phyloP scores from a whole-genome alignment of 2,797 vertebrate genomes.

The Chlorospingus flavigularis region DNA sequence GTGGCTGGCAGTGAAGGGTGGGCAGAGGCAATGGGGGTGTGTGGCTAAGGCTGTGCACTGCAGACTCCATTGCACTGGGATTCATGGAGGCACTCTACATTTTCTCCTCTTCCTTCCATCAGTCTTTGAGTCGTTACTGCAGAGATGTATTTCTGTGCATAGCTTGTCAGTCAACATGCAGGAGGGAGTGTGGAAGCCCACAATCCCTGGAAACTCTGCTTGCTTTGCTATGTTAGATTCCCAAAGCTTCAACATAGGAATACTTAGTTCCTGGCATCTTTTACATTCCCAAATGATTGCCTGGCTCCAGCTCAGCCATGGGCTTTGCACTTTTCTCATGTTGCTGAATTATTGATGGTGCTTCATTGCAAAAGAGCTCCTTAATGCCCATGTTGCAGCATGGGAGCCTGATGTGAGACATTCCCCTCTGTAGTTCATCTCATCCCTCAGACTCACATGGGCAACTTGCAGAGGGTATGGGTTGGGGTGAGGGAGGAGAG shows the following conservation, averaged over 20 bases:
- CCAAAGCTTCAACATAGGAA: not conserved
- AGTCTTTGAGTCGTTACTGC: not conserved
- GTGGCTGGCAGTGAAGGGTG: not conserved
- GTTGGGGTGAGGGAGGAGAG: not conserved
- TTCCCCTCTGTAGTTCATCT: not conserved
- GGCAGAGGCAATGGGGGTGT: not conserved
- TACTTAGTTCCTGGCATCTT: not conserved
- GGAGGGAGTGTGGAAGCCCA: not conserved
- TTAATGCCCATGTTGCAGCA: not conserved
- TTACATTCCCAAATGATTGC: not conserved
- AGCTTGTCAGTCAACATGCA: not conserved
- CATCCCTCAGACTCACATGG: not conserved
- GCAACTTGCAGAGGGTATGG: not conserved
- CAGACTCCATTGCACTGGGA: not conserved
- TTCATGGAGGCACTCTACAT: rapidly evolving
- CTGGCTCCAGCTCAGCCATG: not conserved
- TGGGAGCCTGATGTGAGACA: not conserved
- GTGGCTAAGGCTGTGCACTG: not conserved
- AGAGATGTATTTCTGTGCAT: not conserved
- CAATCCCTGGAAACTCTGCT: not conserved
- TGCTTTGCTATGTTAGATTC: not conserved
- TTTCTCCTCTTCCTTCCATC: not conserved
- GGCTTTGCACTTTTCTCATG: not conserved
- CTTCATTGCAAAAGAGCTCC: not conserved
- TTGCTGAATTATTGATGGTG: slow-evolving; percentile 33